phyloP scores from a whole-genome alignment of 2,888 invertebrate genomes.

The Athetis lepigone region DNA sequence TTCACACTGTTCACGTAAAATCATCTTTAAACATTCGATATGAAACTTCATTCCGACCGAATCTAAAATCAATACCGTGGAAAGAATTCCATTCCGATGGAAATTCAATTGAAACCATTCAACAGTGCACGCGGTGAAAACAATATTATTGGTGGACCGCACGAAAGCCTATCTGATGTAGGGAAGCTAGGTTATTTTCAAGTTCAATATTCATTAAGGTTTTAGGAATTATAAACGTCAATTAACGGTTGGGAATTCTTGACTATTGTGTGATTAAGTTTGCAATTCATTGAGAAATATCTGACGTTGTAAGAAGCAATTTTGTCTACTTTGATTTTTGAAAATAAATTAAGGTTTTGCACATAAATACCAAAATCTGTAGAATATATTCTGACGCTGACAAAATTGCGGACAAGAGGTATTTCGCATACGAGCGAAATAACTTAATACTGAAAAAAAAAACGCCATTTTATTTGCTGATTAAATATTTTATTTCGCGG shows the following conservation, averaged over 20 bases:
- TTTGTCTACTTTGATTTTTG: no score
- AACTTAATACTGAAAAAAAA: no score
- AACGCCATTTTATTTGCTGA: no score
- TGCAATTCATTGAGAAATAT: no score
- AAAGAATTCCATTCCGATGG: conserved; percentile 70
- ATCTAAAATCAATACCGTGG: conserved; percentile 67
- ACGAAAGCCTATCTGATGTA: conserved; percentile 59
- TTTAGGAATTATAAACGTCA: conserved; percentile 7
- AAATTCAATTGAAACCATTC: conserved; percentile 69
- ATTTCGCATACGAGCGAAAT: no score
- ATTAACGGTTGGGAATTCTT: conserved; percentile 11
- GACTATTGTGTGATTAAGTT: neutral
- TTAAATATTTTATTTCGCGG: no score
- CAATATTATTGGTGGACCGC: conserved; percentile 67
- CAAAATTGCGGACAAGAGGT: no score
- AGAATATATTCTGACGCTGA: no score
- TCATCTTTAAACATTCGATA: conserved; percentile 60
- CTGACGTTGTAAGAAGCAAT: no score
- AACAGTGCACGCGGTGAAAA: conserved; percentile 60
- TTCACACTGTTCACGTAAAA: conserved; percentile 10
- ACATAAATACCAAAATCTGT: no score
- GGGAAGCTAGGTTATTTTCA: conserved; percentile 21
- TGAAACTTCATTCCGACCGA: conserved; percentile 62
- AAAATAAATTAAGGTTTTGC: no score
- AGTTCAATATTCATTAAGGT: conserved; percentile 45